A percentile compares a stretch with the other conserved stretches of the same genome.
These are phyloP conservation scores for Temnothorax nylanderi DNA, from an alignment of 1,140 invertebrate species.

Conservation along the genomic window DNA sequence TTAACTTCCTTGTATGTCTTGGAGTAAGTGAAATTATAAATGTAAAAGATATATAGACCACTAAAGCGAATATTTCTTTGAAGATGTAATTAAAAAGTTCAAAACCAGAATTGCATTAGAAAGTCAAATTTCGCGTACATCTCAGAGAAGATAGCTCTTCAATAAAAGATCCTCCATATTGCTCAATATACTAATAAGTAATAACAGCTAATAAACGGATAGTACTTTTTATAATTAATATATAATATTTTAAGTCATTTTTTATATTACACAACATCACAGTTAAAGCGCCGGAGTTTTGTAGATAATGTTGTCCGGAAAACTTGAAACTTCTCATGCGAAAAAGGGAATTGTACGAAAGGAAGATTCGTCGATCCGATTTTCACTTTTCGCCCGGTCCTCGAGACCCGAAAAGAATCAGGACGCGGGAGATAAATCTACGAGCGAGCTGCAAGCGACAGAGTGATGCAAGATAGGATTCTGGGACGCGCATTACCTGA, in stretches of 20 bases:
- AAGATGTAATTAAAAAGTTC: neutral
- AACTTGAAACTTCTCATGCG: neutral
- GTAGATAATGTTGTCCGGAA: neutral
- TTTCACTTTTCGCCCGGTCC: slow-evolving; percentile 54
- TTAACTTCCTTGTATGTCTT: neutral
- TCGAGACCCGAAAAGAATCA: neutral
- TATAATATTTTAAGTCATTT: neutral
- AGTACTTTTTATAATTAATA: neutral
- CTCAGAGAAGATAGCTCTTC: neutral
- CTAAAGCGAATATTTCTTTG: neutral
- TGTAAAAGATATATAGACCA: neutral
- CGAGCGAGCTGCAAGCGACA: slow-evolving; percentile 49
- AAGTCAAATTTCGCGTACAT: neutral
- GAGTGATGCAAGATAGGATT: slow-evolving; percentile 48
- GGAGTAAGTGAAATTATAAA: neutral
- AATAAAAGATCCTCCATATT: neutral
- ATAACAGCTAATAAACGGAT: no score
- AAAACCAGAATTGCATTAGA: slow-evolving; percentile 15
- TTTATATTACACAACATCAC: neutral
- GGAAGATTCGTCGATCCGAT: slow-evolving; percentile 44
- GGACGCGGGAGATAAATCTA: slow-evolving; percentile 37
- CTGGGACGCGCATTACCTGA: slow-evolving; percentile 34
- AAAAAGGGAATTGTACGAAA: neutral
- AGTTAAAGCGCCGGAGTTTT: neutral
- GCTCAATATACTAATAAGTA: neutral